Conservation (phyloP, 2,888 invertebrate genomes). For the Thumatha senex region DNA sequence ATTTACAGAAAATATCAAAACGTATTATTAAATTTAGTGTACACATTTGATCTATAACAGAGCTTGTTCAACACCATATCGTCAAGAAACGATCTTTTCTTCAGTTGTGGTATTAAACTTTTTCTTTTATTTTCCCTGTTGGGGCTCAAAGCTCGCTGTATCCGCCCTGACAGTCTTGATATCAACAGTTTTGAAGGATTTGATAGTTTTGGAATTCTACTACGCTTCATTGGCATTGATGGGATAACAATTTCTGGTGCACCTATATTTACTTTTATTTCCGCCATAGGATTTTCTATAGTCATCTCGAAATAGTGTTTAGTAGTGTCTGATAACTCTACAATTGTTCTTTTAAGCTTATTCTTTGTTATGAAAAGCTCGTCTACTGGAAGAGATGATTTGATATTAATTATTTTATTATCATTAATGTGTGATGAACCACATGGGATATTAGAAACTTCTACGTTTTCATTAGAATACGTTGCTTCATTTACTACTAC, state of each 20-base stretch:
- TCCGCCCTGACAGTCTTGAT: background rate
- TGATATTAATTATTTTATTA: background rate
- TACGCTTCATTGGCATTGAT: constrained; percentile 4
- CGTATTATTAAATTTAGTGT: constrained; percentile 21
- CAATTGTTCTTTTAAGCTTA: background rate
- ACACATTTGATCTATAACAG: background rate
- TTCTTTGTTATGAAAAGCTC: background rate
- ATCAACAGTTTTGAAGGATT: constrained; percentile 6
- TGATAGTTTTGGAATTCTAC: constrained; percentile 28
- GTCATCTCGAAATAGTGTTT: constrained; percentile 46
- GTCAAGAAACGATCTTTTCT: constrained; percentile 35
- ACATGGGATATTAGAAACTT: background rate
- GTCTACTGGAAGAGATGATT: background rate
- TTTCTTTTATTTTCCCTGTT: constrained; percentile 5
- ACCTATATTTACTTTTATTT: constrained; percentile 21
- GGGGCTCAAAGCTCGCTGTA: background rate
- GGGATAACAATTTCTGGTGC: background rate
- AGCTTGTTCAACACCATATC: constrained; percentile 28
- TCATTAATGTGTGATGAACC: no score
- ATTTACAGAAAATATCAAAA: constrained; percentile 7
- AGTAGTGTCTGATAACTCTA: constrained; percentile 6
- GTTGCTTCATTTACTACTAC: background rate
- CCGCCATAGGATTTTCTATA: constrained; percentile 48
- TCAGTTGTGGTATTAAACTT: constrained; percentile 46
- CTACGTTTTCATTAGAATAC: background rate